Evolutionary conservation across 1,140 invertebrate genomes (phyloP), one percentile per base, ranked within the genome.

Genomic region (Ceratosolen fusciceps): DNA sequence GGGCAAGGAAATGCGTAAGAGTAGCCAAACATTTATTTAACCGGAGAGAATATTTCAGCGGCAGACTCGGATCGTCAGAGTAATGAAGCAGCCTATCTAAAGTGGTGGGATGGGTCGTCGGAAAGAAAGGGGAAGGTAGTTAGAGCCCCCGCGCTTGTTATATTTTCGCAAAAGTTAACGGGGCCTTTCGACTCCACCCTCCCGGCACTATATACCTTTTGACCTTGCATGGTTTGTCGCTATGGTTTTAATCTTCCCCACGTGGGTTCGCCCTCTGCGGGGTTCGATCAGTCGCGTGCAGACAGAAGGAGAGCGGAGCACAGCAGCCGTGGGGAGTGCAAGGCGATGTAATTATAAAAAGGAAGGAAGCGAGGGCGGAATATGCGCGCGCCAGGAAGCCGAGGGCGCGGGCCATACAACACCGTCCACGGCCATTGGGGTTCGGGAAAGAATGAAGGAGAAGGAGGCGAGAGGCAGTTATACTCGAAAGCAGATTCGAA

Each of bases 261-360:
- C 37, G 67, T 7, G 26, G 19, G 73, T 65, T 62, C 67, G 77
- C 56, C 75, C 74, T 72, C 75, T 78, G 58, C 58, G 52, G 14
- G 26, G 54, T 73, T 79, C 37, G 52, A 62, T 72, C 31, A 14
- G 58, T 83, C 82, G 79, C 58, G 71, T 79, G 73, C 58, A 34
- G 39, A 43, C 67, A 12, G 31, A 37, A 21, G 62, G 19, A 60
- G 5, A 26, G 5, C 26, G 29, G 29, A 60, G 71, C 80, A 31
- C 26, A 65, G 52, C 73, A 80, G 79, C 26, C 56, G 79, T 75
- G 67, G 80, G 68, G 71, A 31, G 70, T 39, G 77, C 29, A 52
- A 79, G 70, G 26, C 79, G 73, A 80, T 80, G 79, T 80, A 80
- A 80, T 80, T 80, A 80, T 80, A 75, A 80, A 80, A 79, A 81